These are phyloP conservation scores for Manacus vitellinus DNA, from an alignment of 2,113 vertebrate species.

Conservation along the genomic window DNA sequence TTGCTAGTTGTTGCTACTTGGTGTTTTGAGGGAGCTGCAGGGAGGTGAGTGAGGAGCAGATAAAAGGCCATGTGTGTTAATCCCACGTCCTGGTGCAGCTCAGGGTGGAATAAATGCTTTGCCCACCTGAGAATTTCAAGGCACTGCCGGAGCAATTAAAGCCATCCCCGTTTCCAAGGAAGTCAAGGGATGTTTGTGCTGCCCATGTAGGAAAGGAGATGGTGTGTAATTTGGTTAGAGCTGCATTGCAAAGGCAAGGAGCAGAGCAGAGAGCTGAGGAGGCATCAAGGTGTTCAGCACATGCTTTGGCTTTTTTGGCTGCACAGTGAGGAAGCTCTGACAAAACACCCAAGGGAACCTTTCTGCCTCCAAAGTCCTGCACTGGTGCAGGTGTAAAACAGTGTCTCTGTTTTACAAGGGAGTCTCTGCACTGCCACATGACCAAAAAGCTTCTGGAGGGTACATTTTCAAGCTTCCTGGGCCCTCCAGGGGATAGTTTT, in stretches of 20 bases:
- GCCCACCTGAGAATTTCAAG: neutral
- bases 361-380: neutral
- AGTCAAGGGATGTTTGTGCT: neutral
- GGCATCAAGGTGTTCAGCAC: neutral
- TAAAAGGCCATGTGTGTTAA: neutral
- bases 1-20: neutral
- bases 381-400: neutral
- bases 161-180: neutral
- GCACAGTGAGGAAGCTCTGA: neutral
- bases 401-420: no score
- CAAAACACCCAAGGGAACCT: neutral
- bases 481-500: neutral
- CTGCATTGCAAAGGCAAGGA: neutral
- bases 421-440: neutral
- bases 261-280: neutral
- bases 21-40: neutral
- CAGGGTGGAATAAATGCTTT: neutral
- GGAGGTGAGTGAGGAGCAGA: neutral
- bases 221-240: neutral
- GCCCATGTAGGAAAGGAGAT: neutral
- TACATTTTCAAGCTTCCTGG: neutral
- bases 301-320: neutral
- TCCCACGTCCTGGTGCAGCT: neutral
- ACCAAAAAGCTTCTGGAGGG: neutral
- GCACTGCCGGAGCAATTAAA: neutral